Base-by-base conservation (phyloP, 2,113 vertebrate genomes). In the Chaenogobius annularis region DNA sequence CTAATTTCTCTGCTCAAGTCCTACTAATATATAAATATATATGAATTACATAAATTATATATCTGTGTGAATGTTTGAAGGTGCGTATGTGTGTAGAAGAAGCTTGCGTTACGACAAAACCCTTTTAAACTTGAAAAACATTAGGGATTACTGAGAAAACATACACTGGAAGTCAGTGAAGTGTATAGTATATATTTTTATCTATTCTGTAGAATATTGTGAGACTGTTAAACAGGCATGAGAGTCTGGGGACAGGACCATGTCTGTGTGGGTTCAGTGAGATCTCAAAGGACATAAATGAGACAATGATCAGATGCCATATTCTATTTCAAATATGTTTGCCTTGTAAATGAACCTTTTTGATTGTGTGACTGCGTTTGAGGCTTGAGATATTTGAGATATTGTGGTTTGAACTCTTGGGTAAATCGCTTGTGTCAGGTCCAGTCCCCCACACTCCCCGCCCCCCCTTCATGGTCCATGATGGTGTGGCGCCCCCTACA, bases 171-270 rank as follows among this genome's bases (percentile, higher is more conserved):
- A 89, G 82, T 88, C 79, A 83, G 80, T 90, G 10, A 90, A 89
- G 79, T 86, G 77, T 79, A 88, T 90, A 92, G 82, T 91, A 88
- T 90, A 91, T 93, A 92, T 92, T 92, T 93, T 85, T 88, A 89
- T 82, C 78, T 79, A 86, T 84, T 90, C 85, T 93, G 74, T 86
- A 90, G 85, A 89, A 85, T 73, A 88, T 82, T 83, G 81, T 85
- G 85, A 89, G 88, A 92, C 87, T 91, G 85, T 91, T 90, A 85
- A 82, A 78, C 70, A 74, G 80, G 81, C 82, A 64, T 77, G 68
- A 62, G 73, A 77, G 66, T 80, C 75, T 54, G 44, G 47, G 70
- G 72, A 10, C 77, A 52, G 77, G 58, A 65, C 75, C 43, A 0
- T 75, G 74, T 83, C 44, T 77, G 70, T 15, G 54, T 44, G 67